phyloP scores from a whole-genome alignment of 2,888 invertebrate genomes.

The Meteorus cinctellus region DNA sequence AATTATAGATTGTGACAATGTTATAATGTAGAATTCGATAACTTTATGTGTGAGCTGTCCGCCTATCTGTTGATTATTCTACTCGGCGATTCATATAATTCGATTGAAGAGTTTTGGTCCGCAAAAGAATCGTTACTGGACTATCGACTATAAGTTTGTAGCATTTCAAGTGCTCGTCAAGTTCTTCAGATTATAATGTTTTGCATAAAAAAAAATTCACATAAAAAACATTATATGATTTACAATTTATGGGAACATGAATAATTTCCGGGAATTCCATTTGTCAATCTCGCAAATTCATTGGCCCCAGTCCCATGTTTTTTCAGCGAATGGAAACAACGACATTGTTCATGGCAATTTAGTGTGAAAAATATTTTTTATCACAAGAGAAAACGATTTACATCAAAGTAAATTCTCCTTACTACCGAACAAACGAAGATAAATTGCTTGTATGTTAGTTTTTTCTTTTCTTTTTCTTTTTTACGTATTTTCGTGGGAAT shows the following conservation, averaged over 20 bases:
- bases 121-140: too few species aligned
- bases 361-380: background rate
- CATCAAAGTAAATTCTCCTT: constrained; percentile 7
- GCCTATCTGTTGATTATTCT: background rate
- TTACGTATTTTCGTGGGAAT: too few species aligned
- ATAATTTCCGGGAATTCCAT: background rate
- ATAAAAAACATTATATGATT: too few species aligned
- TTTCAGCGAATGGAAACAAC: background rate
- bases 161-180: too few species aligned
- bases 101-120: background rate
- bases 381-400: background rate
- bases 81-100: background rate
- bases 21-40: background rate
- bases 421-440: background rate
- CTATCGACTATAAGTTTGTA: too few species aligned
- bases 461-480: background rate
- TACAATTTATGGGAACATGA: background rate
- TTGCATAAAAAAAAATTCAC: background rate
- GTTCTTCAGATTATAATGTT: background rate
- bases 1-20: background rate
- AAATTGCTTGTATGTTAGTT: background rate
- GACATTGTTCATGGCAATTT: background rate
- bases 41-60: background rate
- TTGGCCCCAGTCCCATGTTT: background rate
- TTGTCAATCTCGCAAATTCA: background rate